A percentile compares a stretch with the other conserved stretches of the same genome.
Evolutionary conservation across 1,140 invertebrate species (phyloP).

Genomic region (Megalonaias nervosa): DNA sequence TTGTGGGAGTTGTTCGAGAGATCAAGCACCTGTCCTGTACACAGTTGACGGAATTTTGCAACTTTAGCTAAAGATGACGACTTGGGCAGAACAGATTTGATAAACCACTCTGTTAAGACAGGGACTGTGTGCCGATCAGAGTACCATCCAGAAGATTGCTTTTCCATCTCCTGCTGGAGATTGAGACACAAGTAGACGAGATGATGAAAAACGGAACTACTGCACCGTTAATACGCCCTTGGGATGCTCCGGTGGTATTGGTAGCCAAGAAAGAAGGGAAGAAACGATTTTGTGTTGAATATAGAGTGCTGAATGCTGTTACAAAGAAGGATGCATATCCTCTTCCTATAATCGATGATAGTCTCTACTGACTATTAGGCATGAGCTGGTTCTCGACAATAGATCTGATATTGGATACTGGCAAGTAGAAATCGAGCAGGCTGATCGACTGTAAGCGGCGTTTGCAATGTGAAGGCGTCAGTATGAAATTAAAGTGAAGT

Average conservation of each 20-base stretch:
- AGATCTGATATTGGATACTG: constrained; percentile 73
- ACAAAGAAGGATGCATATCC: constrained; percentile 42
- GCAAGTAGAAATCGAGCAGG: constrained; percentile 64
- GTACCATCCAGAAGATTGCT: too few relatives aligned
- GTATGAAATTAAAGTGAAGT: background rate
- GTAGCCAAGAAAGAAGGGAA: constrained; percentile 71
- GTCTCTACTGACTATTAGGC: constrained; percentile 30
- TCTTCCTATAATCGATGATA: constrained; percentile 42
- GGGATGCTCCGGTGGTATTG: constrained; percentile 73
- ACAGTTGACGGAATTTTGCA: too few relatives aligned
- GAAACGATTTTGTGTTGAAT: constrained; percentile 73
- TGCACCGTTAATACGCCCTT: too few relatives aligned
- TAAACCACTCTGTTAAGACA: too few relatives aligned
- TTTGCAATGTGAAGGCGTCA: constrained; percentile 27
- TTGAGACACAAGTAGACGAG: too few relatives aligned
- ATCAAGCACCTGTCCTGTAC: too few relatives aligned
- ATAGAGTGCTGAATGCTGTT: constrained; percentile 55
- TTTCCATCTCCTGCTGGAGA: too few relatives aligned
- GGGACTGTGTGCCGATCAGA: too few relatives aligned
- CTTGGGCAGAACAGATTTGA: too few relatives aligned
- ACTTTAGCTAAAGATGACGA: too few relatives aligned
- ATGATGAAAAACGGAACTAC: too few relatives aligned
- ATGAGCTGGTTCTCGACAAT: constrained; percentile 69
- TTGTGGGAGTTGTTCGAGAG: too few relatives aligned
- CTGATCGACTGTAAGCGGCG: constrained; percentile 23